phyloP scores from a whole-genome alignment of 2,113 vertebrate species.

The Chamaea fasciata region DNA sequence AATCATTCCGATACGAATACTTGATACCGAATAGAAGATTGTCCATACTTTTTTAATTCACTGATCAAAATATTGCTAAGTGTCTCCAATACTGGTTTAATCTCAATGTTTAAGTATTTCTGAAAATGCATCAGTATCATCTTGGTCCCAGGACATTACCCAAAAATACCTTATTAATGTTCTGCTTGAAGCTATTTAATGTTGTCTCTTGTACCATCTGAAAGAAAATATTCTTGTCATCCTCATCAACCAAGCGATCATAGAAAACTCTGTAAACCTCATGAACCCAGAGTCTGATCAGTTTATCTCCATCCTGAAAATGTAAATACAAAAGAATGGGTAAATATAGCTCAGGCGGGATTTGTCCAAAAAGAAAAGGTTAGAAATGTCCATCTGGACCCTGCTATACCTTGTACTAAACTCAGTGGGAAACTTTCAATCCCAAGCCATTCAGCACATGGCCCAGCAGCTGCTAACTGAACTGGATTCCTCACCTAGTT shows the following conservation, averaged over 20 bases:
- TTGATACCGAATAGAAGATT: background rate
- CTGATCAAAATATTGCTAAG: background rate
- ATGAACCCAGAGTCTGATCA: constrained; percentile 92
- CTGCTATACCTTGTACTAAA: background rate
- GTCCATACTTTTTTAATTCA: background rate
- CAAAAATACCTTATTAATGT: constrained; percentile 79
- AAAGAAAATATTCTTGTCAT: constrained; percentile 86
- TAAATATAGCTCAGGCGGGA: background rate
- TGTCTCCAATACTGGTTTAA: background rate
- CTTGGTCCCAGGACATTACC: background rate
- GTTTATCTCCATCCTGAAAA: constrained; percentile 85
- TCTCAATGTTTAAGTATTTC: background rate
- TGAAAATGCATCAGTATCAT: background rate
- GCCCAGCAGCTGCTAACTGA: background rate
- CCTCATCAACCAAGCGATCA: constrained; percentile 84
- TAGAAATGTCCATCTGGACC: background rate
- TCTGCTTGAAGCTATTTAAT: constrained; percentile 80
- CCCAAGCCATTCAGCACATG: background rate
- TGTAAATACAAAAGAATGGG: background rate
- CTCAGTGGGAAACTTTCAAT: background rate
- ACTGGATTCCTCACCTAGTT: background rate
- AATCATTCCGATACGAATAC: background rate
- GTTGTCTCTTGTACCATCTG: constrained; percentile 82
- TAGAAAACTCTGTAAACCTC: constrained; percentile 93
- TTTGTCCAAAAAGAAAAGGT: background rate